Conservation (phyloP, 1,140 invertebrate genomes). For the Cyrtorhinus lividipennis region DNA sequence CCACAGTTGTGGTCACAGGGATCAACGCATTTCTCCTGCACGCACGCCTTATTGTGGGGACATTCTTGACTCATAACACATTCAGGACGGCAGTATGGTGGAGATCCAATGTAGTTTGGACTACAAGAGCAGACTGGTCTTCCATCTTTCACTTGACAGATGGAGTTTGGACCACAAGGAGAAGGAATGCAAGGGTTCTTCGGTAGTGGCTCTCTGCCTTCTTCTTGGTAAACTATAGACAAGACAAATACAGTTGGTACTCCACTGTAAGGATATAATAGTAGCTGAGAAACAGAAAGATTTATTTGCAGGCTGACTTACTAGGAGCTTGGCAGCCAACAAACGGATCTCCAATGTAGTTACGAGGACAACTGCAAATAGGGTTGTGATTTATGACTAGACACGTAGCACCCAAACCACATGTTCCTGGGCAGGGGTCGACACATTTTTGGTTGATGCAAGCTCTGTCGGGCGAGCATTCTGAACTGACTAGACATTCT, state of each 20-base stretch:
- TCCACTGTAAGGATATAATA: background rate
- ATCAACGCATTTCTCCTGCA: constrained; percentile 62
- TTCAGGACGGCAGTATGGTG: constrained; percentile 42
- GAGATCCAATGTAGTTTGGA: constrained; percentile 39
- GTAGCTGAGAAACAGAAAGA: background rate
- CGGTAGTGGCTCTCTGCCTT: constrained; percentile 27
- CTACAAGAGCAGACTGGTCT: constrained; percentile 63
- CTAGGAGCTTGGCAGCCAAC: constrained; percentile 50
- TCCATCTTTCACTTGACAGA: constrained; percentile 63
- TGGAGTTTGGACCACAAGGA: constrained; percentile 70
- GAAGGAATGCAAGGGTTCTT: constrained; percentile 58
- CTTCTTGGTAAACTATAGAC: constrained; percentile 27
- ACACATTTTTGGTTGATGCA: constrained; percentile 63
- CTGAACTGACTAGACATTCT: constrained; percentile 63
- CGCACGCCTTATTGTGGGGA: constrained; percentile 51
- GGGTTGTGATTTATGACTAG: constrained; percentile 67
- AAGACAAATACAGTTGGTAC: too few species aligned
- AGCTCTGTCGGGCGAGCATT: constrained; percentile 57
- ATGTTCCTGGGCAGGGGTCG: constrained; percentile 62
- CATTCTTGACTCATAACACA: constrained; percentile 43
- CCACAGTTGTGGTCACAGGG: constrained; percentile 63
- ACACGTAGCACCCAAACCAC: constrained; percentile 57
- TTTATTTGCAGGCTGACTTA: background rate
- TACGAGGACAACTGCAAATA: constrained; percentile 59
- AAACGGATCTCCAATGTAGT: constrained; percentile 65